phyloP scores from a whole-genome alignment of 2,888 invertebrate species.

The Pseudococcus viburni region DNA sequence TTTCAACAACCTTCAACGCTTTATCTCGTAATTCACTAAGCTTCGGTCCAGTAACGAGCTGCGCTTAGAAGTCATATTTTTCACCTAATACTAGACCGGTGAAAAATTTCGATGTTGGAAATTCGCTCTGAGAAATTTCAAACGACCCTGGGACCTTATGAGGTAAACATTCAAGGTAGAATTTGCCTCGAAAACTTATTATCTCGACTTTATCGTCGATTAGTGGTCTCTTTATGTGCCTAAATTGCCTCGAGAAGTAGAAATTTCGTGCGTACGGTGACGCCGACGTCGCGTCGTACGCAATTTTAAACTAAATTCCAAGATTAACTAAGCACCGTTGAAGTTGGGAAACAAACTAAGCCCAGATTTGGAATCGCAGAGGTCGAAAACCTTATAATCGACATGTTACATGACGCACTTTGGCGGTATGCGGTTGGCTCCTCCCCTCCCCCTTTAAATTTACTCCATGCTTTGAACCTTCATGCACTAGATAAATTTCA shows the following conservation, averaged over 20 bases:
- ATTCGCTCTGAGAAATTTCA: neutral
- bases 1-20: constrained; percentile 20
- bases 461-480: neutral
- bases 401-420: neutral
- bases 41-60: neutral
- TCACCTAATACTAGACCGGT: neutral
- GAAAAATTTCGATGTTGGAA: neutral
- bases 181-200: neutral
- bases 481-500: no score
- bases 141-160: neutral
- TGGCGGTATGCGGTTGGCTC: neutral
- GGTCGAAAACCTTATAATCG: neutral
- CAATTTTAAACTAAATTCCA: neutral
- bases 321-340: neutral
- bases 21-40: neutral
- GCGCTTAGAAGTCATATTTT: constrained; percentile 18
- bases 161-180: neutral
- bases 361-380: neutral
- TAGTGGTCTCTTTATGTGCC: constrained; percentile 3
- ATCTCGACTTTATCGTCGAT: neutral
- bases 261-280: neutral
- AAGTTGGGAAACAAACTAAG: neutral
- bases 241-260: neutral
- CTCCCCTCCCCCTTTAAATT: neutral
- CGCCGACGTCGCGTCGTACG: neutral